These are phyloP conservation scores for Takifugu flavidus DNA, from an alignment of 2,113 vertebrate genomes.

Conservation along the genomic window DNA sequence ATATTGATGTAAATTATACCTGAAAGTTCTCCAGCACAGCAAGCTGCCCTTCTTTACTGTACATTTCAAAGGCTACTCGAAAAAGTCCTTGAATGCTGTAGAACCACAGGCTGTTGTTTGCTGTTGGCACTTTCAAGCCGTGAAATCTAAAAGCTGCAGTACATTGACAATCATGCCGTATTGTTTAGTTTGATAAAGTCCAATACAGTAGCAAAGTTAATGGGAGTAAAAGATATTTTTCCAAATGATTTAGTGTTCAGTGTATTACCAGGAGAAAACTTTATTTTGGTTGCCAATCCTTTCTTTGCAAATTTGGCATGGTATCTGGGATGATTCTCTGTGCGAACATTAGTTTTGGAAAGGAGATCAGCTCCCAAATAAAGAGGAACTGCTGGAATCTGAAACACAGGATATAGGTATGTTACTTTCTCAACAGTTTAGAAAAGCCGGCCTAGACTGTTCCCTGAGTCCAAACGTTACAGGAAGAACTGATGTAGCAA, in stretches of 20 bases:
- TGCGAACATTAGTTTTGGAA: constrained; percentile 73
- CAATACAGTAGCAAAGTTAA: too few relatives aligned
- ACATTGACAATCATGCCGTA: too few relatives aligned
- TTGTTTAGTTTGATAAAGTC: too few relatives aligned
- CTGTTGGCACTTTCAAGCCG: constrained; percentile 69
- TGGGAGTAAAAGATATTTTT: too few relatives aligned
- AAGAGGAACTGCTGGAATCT: constrained; percentile 70
- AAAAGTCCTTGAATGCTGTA: constrained; percentile 81
- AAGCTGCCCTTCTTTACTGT: constrained; percentile 76
- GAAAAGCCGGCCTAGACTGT: too few relatives aligned
- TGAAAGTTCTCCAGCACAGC: constrained; percentile 76
- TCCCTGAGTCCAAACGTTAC: too few relatives aligned
- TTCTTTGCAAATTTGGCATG: constrained; percentile 80
- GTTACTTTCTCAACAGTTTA: too few relatives aligned
- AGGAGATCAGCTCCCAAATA: constrained; percentile 81
- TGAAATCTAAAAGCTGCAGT: constrained; percentile 74
- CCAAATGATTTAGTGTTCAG: not conserved
- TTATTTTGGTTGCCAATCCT: constrained; percentile 77
- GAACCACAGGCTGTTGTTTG: constrained; percentile 79
- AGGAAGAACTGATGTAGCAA: too few relatives aligned
- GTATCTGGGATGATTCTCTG: constrained; percentile 79
- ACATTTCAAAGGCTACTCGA: constrained; percentile 80
- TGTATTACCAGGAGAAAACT: constrained; percentile 73
- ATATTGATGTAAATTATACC: constrained; percentile 52
- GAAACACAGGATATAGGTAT: constrained; percentile 14